Evolutionary conservation across 2,113 vertebrate genomes (phyloP), one percentile per base, ranked within the genome.

Genomic region (Pelvicachromis taeniatus): DNA sequence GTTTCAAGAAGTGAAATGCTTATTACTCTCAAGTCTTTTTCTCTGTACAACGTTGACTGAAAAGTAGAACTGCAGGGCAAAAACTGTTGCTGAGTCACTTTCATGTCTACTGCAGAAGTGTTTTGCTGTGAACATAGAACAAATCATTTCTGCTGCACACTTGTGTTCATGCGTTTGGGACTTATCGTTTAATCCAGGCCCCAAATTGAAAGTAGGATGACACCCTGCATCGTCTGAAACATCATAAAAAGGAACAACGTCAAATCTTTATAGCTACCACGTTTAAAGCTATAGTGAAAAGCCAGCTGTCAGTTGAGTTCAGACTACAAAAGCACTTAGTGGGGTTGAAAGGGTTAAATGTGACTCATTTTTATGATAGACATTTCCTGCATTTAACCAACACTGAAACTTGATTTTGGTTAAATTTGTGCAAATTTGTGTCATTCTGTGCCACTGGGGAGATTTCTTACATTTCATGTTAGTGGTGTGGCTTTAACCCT

Each of bases 11-110:
- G 80, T 26, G 26, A 45, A 38, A 21, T 33, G 56, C 48, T 58
- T 4, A 35, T 58, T 45, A 40, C 45, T 9, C 35, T 11, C 10
- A 63, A 56, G 29, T 53, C 54, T 48, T 77, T 83, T 50, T 70
- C 5, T 59, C 48, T 21, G 21, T 31, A 10, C 33, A 78, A 7
- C 29, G 38, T 0, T 19, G 50, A 38, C 17, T 45, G 42, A 75
- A 78, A 77, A 61, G 56, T 56, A 81, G 59, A 88, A n/a, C 65
- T 88, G 75, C 45, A 31, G 55, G 55, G 23, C 65, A 54, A 58
- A 23, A 26, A 13, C 2, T 33, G 12, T 86, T 81, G 82, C 42
- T 56, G 52, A 56, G 52, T 45, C 42, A 13, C 12, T 50, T 77
- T 82, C 82, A 26, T 16, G 16, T 80, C 48, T 82, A 53, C 52